Evolutionary conservation across 2,113 vertebrate species (phyloP), one percentile per base, ranked within the genome.

Genomic region (Callospermophilus lateralis): DNA sequence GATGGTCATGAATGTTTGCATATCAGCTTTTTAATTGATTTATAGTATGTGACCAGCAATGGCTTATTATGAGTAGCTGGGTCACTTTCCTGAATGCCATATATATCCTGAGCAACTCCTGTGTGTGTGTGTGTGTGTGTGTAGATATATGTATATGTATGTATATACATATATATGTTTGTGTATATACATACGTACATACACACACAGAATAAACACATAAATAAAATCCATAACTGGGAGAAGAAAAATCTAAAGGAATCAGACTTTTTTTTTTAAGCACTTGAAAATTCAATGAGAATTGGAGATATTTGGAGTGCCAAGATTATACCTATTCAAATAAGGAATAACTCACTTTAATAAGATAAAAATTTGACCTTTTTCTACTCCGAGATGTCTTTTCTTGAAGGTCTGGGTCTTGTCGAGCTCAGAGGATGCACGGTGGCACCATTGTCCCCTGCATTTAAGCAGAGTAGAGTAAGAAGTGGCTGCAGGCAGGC

Each of bases 201-300:
- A 3, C 6, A 15, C 24, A 39, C 6, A 32, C 45, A 45, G 45
- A 45, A 45, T 32, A 26, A 24, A 53, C 4, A n/a, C 4, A 84
- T n/a, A 48, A 4, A 77, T 30, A 74, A 84, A 61, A 72, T 10
- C 42, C 20, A 24, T 48, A 55, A 53, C 53, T 78, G 13, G 76
- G 17, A 15, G 45, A 51, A 53, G 24, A 83, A 80, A 68, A 73
- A 26, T 95, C 55, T 89, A 73, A 96, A 95, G 19, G 34, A 89
- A 81, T 90, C 93, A 72, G 9, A 13, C 48, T 89, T 89, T 89
- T 89, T 93, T 89, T 42, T 86, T 84, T 16, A 74, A 90, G 77
- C 26, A 42, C 42, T 58, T 94, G n/a, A 84, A 96, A 95, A 93
- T 48, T 53, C 42, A 89, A 22, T 61, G 78, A 91, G 61, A 90